Conservation (phyloP, 2,113 vertebrate species). For the Morone saxatilis region DNA sequence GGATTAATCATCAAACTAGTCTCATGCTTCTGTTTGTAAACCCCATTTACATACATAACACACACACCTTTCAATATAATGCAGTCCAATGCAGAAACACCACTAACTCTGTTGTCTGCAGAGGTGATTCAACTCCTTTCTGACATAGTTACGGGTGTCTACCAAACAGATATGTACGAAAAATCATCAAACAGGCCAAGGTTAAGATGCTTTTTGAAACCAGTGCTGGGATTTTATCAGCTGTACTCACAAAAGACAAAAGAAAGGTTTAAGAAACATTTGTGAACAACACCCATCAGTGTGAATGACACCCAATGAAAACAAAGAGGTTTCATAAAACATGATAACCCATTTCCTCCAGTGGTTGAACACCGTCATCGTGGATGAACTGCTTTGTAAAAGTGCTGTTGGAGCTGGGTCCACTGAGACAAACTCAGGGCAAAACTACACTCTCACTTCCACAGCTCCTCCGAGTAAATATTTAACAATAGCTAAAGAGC, state of each 20-base stretch:
- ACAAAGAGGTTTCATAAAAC: constrained; percentile 16
- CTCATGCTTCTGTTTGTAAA: background rate
- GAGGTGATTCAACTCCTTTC: background rate
- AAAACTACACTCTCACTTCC: constrained; percentile 50
- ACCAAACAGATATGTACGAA: background rate
- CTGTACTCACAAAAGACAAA: constrained; percentile 2
- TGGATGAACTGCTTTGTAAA: constrained; percentile 33
- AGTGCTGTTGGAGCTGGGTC: constrained; percentile 25
- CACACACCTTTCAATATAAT: background rate
- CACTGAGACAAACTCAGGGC: constrained; percentile 49
- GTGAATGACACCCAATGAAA: constrained; percentile 15
- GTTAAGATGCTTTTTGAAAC: background rate
- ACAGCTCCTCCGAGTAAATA: constrained; percentile 69
- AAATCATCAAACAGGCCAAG: background rate
- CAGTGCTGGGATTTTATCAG: background rate
- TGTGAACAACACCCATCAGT: constrained; percentile 3
- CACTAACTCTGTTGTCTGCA: background rate
- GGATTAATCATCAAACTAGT: constrained; percentile 1
- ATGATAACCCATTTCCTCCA: constrained; percentile 14
- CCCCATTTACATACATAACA: background rate
- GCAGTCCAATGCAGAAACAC: background rate
- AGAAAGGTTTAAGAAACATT: background rate
- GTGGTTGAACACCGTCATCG: constrained; percentile 15
- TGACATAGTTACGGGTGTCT: background rate
- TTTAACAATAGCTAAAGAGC: constrained; percentile 76